Base-by-base conservation (phyloP, 2,888 invertebrate species). In the Sthenelais limicola region DNA sequence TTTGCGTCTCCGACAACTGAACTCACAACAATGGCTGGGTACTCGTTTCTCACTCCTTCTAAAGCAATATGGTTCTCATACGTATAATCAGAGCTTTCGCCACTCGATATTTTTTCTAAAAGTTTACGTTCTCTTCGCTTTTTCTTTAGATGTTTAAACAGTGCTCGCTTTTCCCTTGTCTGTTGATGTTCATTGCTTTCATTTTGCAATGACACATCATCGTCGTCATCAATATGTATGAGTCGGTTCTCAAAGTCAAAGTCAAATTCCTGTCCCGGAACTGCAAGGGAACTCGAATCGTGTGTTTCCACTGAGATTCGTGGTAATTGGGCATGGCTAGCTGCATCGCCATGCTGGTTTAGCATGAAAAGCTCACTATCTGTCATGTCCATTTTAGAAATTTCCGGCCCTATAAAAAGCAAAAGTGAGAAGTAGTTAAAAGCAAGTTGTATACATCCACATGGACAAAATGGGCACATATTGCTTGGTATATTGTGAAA, bases 41-140 rank as follows among this genome's bases (percentile, higher is more conserved):
- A 21, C 5, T 12, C 38, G 62, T 62, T 62, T 21, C 43, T 43
- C 9, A 62, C 62, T 12, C 62, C 62, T 28, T 62, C 62, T 3
- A 62, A n/a, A 15, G 35, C 62, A 2, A 62, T 18, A 28, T 62
- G 62, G 62, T 62, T 62, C 38, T 62, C 62, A 21, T 62, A 62
- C 24, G 35, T 24, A n/a, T 38, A 62, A 3, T 62, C 62, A 24
- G 35, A 35, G 28, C 62, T 38, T 24, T 62, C 62, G 5, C 7
- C 7, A 26, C 51, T 51, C 9, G 43, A 18, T 43, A 12, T 9
- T 43, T 12, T n/a, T 51, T 24, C 51, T 24, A n/a, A n/a, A n/a
- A n/a, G n/a, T n/a, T 7, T 21, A 9, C 21, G 7, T 5, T 24
- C 5, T 7, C 51, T 24, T 7, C 12, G 43, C 43, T 43, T 43